phyloP scores from a whole-genome alignment of 2,888 invertebrate species.

The Caenorhabditis uteleia region DNA sequence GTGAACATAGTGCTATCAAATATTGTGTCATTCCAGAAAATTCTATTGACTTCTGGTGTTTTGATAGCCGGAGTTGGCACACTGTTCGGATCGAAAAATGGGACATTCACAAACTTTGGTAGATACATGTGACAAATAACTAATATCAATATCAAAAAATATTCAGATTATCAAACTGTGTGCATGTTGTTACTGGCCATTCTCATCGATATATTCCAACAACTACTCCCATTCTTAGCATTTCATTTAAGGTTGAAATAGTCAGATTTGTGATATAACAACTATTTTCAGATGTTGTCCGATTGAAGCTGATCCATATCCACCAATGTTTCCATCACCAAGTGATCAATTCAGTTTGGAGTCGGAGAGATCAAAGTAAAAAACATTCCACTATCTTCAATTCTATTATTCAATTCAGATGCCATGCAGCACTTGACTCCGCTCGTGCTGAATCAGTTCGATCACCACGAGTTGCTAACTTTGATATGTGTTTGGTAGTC shows the following conservation, averaged over 20 bases:
- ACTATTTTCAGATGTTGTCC: slow-evolving; percentile 25
- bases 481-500: slow-evolving; percentile 48
- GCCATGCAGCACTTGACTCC: slow-evolving; percentile 39
- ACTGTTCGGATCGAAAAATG: too few species aligned
- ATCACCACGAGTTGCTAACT: slow-evolving; percentile 33
- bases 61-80: too few species aligned
- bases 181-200: slow-evolving; percentile 10
- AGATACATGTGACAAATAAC: too few species aligned
- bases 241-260: slow-evolving; percentile 19
- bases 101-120: too few species aligned
- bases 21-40: too few species aligned
- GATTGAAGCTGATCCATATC: slow-evolving; percentile 40
- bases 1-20: too few species aligned
- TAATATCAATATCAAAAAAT: not conserved
- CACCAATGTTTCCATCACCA: slow-evolving; percentile 41
- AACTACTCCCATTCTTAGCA: slow-evolving; percentile 23
- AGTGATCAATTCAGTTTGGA: slow-evolving; percentile 48
- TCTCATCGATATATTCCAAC: slow-evolving; percentile 20
- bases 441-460: slow-evolving; percentile 43
- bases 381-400: not conserved
- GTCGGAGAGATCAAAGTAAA: slow-evolving; percentile 40
- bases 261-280: too few species aligned
- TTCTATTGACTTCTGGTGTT: too few species aligned
- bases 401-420: slow-evolving; percentile 14
- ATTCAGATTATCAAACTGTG: slow-evolving; percentile 23